These are phyloP conservation scores for Ophthalmotilapia sp. DNA, from an alignment of 2,113 vertebrate genomes.

Conservation along the genomic window DNA sequence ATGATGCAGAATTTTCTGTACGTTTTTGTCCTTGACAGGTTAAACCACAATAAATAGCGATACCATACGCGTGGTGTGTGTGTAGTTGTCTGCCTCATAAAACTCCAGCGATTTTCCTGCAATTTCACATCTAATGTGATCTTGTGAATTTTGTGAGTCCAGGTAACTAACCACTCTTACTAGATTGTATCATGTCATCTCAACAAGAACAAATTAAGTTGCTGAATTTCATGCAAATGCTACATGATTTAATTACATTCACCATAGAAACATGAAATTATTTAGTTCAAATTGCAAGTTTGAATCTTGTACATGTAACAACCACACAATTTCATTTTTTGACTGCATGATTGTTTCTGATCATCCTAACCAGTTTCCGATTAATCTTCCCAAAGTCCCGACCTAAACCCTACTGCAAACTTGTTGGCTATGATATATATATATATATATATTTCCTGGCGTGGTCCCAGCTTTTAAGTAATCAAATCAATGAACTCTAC, in stretches of 20 bases:
- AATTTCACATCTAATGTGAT: no score
- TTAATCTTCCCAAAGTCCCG: background rate
- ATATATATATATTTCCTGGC: background rate
- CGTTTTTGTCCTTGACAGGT: no score
- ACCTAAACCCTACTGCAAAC: background rate
- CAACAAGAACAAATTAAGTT: background rate
- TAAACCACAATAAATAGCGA: no score
- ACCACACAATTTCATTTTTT: background rate
- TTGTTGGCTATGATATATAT: background rate
- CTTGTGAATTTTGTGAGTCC: no score
- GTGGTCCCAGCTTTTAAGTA: background rate
- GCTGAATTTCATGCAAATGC: background rate
- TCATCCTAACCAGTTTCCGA: background rate
- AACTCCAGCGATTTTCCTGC: no score
- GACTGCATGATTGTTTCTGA: background rate
- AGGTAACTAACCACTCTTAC: background rate
- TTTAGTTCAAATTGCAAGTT: background rate
- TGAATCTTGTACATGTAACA: background rate
- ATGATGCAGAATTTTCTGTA: no score
- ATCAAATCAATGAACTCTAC: background rate
- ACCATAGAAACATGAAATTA: background rate
- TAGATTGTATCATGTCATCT: background rate
- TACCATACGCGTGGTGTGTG: no score
- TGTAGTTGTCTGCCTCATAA: no score
- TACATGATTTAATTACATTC: background rate